Evolutionary conservation across 2,113 vertebrate species (phyloP).

Genomic region (Plecotus auritus): DNA sequence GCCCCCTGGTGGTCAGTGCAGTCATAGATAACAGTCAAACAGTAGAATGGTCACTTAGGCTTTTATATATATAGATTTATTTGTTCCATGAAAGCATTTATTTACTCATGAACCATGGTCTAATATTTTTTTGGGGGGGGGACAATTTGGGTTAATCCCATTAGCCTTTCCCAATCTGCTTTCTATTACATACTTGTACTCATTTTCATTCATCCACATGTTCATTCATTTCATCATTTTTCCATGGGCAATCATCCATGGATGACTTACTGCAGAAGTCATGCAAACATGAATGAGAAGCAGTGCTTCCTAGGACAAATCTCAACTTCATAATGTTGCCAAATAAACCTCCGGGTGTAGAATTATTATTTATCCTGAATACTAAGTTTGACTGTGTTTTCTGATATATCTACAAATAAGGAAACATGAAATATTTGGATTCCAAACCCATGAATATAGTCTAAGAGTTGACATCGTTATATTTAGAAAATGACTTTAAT

Average conservation of each 20-base stretch:
- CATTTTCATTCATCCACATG: neutral
- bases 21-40: no score
- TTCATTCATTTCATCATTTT: neutral
- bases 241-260: neutral
- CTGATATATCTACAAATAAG: neutral
- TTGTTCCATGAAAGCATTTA: neutral
- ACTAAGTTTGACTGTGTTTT: neutral
- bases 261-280: neutral
- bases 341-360: neutral
- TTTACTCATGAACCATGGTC: neutral
- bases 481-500: neutral
- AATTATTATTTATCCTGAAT: neutral
- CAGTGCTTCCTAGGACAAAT: neutral
- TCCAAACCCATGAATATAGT: neutral
- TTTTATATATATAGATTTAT: neutral
- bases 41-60: no score
- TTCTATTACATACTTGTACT: neutral
- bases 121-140: constrained; percentile 12
- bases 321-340: neutral
- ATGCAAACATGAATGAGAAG: neutral
- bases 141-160: neutral
- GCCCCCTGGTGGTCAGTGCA: no score
- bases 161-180: neutral
- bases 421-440: neutral
- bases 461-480: neutral